Conservation (phyloP, 1,140 invertebrate species). For the Lethrus apterus region DNA sequence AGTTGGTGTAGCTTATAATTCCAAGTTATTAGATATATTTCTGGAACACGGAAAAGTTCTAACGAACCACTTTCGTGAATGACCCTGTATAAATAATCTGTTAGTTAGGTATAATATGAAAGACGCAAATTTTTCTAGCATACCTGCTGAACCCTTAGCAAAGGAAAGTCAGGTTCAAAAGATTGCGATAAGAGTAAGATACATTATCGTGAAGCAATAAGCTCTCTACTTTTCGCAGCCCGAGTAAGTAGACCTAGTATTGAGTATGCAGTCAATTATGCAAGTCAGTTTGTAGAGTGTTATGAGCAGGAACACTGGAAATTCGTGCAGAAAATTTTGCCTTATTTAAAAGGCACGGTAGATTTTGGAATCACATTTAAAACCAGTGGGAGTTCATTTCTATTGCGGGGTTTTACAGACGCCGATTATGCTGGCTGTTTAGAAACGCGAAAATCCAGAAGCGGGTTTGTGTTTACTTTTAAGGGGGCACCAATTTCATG, state of each 20-base stretch:
- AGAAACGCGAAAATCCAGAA: constrained; percentile 32
- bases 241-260: constrained; percentile 39
- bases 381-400: constrained; percentile 3
- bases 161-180: too few species aligned
- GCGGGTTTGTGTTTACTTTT: constrained; percentile 32
- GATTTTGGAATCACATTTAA: constrained; percentile 7
- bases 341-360: constrained; percentile 29
- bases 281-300: constrained; percentile 14
- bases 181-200: too few species aligned
- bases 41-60: too few species aligned
- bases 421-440: constrained; percentile 36
- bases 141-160: too few species aligned
- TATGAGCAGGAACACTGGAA: constrained; percentile 11
- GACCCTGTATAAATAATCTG: too few species aligned
- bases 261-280: constrained; percentile 6
- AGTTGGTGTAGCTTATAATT: too few species aligned
- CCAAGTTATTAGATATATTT: too few species aligned
- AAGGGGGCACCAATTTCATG: constrained; percentile 22
- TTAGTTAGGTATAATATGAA: too few species aligned
- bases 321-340: constrained; percentile 38
- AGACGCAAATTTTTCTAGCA: too few species aligned
- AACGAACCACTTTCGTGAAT: too few species aligned
- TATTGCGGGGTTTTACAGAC: constrained; percentile 21
- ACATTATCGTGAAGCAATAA: too few species aligned
- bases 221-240: too few species aligned